phyloP scores from a whole-genome alignment of 2,797 vertebrate genomes.

The Lagorchestes hirsutus region DNA sequence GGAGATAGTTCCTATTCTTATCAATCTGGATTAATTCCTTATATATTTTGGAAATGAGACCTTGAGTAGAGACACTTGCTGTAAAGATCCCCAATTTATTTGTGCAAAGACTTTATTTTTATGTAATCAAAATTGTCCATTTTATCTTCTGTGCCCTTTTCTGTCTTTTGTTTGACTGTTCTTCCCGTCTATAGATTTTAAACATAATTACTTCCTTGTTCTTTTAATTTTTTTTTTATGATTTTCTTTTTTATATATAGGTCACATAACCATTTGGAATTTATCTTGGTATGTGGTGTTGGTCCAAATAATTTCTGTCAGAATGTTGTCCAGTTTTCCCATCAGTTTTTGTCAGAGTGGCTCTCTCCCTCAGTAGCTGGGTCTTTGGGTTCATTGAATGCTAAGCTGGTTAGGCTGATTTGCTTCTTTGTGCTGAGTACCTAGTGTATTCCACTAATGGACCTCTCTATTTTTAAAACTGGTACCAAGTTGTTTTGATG shows the following conservation, averaged over 20 bases:
- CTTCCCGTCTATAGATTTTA: background rate
- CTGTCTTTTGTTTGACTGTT: background rate
- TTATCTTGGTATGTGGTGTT: background rate
- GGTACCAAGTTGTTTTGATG: background rate
- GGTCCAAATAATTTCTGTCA: background rate
- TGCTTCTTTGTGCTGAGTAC: background rate
- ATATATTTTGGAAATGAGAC: background rate
- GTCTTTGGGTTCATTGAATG: background rate
- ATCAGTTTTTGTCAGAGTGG: background rate
- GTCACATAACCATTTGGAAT: background rate
- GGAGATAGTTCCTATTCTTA: background rate
- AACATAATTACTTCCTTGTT: background rate
- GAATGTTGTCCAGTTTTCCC: background rate
- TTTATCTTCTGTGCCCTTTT: background rate
- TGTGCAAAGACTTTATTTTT: background rate
- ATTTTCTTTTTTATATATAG: background rate
- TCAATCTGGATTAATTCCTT: background rate
- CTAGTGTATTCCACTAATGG: background rate
- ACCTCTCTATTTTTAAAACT: background rate
- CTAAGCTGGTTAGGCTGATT: background rate
- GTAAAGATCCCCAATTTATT: background rate
- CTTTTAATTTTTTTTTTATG: background rate
- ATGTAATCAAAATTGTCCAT: background rate
- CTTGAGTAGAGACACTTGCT: background rate
- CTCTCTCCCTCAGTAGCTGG: background rate